Evolutionary conservation across 2,888 invertebrate genomes (phyloP).

Genomic region (Selenia dentaria): DNA sequence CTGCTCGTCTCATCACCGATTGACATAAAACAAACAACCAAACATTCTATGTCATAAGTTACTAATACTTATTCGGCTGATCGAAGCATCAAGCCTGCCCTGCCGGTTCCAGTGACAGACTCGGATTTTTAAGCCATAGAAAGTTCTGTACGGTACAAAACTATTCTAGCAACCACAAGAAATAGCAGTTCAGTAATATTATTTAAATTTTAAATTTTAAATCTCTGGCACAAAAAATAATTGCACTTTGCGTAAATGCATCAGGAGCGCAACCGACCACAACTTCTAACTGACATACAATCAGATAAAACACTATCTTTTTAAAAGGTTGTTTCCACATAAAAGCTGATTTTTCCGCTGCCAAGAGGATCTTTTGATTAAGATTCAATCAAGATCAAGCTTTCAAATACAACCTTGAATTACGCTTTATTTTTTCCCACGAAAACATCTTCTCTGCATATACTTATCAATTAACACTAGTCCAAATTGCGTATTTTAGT

Average conservation of each 20-base stretch:
- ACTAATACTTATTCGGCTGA: no score
- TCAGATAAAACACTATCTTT: slow-evolving; percentile 16
- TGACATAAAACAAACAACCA: no score
- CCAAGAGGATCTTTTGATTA: slow-evolving; percentile 42
- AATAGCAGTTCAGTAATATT: no score
- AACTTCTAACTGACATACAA: slow-evolving; percentile 12
- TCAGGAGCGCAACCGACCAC: slow-evolving; percentile 9
- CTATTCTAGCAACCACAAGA: no score
- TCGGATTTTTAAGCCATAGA: no score
- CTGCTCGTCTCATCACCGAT: no score
- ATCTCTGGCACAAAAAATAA: slow-evolving; percentile 4
- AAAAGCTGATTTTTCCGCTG: slow-evolving; percentile 20
- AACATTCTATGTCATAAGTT: no score
- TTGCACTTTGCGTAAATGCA: slow-evolving; percentile 12
- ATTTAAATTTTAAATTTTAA: no score
- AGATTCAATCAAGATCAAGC: slow-evolving; percentile 52
- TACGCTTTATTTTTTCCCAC: slow-evolving; percentile 56
- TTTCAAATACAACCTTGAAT: slow-evolving; percentile 56
- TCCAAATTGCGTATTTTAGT: slow-evolving; percentile 47
- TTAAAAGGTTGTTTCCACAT: slow-evolving; percentile 24
- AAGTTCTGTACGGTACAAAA: no score
- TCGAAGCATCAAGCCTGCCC: no score
- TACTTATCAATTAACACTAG: slow-evolving; percentile 46
- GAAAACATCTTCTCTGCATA: slow-evolving; percentile 51
- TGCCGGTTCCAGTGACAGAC: no score